These are phyloP conservation scores for Danio choprae DNA, from an alignment of 2,797 vertebrate species.

Conservation along the genomic window DNA sequence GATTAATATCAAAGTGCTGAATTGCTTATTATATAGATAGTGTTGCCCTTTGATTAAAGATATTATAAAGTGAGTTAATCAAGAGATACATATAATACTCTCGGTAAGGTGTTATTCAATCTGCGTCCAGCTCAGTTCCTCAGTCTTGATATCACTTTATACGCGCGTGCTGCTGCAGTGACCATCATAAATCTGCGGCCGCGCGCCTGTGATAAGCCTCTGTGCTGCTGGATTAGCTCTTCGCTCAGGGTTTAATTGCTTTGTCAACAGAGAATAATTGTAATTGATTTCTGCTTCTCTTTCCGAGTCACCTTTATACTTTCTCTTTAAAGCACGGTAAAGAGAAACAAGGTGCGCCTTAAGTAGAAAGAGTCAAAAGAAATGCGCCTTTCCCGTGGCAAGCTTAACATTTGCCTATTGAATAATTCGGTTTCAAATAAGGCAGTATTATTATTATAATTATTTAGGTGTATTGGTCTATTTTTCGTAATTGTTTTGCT, in stretches of 20 bases:
- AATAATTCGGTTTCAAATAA: not conserved
- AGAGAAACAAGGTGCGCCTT: not conserved
- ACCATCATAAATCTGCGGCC: slow-evolving; percentile 74
- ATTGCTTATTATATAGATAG: not conserved
- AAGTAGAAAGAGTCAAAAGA: not conserved
- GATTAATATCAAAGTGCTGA: not conserved
- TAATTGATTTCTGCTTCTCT: slow-evolving; percentile 87
- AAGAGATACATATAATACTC: not conserved
- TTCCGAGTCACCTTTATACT: slow-evolving; percentile 54
- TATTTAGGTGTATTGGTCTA: not conserved
- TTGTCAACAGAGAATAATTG: slow-evolving; percentile 97
- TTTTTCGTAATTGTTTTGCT: not conserved
- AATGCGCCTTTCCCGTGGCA: not conserved
- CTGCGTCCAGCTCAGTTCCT: not conserved
- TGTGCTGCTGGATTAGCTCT: slow-evolving; percentile 71
- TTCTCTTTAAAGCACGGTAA: not conserved
- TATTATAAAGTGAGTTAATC: slow-evolving; percentile 15
- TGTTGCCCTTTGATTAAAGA: not conserved
- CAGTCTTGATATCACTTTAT: slow-evolving; percentile 58
- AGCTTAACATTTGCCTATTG: not conserved
- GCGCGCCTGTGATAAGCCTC: slow-evolving; percentile 72
- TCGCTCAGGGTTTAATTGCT: slow-evolving; percentile 88
- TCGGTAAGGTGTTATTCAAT: not conserved
- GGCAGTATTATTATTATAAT: not conserved
- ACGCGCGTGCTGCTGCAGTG: slow-evolving; percentile 54